Conservation (phyloP, 2,888 invertebrate genomes). For the Thalpophila matura region DNA sequence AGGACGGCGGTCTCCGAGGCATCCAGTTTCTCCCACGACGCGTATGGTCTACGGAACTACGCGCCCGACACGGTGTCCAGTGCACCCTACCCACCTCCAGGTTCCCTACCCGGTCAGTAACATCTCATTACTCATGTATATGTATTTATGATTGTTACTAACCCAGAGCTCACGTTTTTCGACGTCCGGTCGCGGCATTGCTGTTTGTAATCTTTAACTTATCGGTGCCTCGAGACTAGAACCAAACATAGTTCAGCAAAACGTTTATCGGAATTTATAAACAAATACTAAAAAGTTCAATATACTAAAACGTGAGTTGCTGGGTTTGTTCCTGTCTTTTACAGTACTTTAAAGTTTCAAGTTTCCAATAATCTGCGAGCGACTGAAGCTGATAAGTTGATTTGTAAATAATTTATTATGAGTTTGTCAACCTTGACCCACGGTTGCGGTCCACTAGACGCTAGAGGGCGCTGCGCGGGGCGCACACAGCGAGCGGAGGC, state of each 20-base stretch:
- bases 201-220: slow-evolving; percentile 88
- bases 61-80: slow-evolving; percentile 93
- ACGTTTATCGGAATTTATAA: slow-evolving; percentile 85
- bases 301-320: slow-evolving; percentile 60
- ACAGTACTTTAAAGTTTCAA: slow-evolving; percentile 47
- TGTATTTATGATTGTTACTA: slow-evolving; percentile 66
- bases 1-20: slow-evolving; percentile 92
- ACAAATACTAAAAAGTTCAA: slow-evolving; percentile 73
- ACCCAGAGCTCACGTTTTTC: slow-evolving; percentile 79
- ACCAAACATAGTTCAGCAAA: slow-evolving; percentile 79
- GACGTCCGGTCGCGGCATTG: slow-evolving; percentile 72
- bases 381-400: slow-evolving; percentile 74
- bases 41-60: slow-evolving; percentile 94
- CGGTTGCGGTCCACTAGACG: slow-evolving; percentile 72
- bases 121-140: slow-evolving; percentile 57
- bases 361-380: slow-evolving; percentile 52
- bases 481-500: slow-evolving; percentile 70
- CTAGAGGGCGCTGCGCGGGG: slow-evolving; percentile 82
- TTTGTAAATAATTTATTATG: slow-evolving; percentile 84
- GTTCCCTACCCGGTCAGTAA: slow-evolving; percentile 91
- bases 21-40: slow-evolving; percentile 93
- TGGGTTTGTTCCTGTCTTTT: slow-evolving; percentile 50
- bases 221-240: slow-evolving; percentile 77
- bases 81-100: slow-evolving; percentile 95
- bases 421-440: slow-evolving; percentile 88